Base-by-base conservation (phyloP, 1,140 invertebrate species). In the Pogonomyrmex californicus region DNA sequence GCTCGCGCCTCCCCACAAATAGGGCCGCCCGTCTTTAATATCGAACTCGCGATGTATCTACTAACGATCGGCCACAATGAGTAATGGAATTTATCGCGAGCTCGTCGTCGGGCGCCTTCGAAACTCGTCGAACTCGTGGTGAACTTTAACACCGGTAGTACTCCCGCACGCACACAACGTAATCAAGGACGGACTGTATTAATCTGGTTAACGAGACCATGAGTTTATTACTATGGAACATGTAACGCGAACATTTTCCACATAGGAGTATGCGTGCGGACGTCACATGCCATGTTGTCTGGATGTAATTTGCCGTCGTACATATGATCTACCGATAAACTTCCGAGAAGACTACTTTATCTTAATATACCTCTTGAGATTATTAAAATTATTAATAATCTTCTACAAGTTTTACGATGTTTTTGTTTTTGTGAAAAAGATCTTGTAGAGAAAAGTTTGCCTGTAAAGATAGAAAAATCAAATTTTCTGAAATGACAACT, bases 61-160 rank as follows among this genome's bases (percentile, higher is more conserved):
- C 73, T 88, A 88, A 88, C 77, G 85, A 88, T 87, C 85, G 49
- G 75, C 44, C 60, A 82, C 70, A 87, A 88, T 88, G 77, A 86
- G 75, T 85, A 82, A 87, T 87, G 78, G 71, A 63, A 88, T 88
- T 88, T 87, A 88, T 87, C 76, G 51, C 66, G 79, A 58, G 51
- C 41, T 49, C 30, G 66, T 47, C 58, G 85, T 58, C 47, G n/a
- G 44, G n/a, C 83, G 73, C 23, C 76, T 58, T 81, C 62, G 62
- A 85, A 75, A 79, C 66, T 71, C 79, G 66, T 79, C 76, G 54
- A 73, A 73, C 68, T 83, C 68, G 60, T 49, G 6, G 54, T 47
- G 79, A 83, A 83, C 79, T 83, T 83, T 83, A 60, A 41, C 54
- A 51, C 51, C 65, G 49, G 23, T 58, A 49, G 62, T 66, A 58